phyloP scores from a whole-genome alignment of 35 echinoderm and acorn worm species.

The Ophiothrix spiculata region DNA sequence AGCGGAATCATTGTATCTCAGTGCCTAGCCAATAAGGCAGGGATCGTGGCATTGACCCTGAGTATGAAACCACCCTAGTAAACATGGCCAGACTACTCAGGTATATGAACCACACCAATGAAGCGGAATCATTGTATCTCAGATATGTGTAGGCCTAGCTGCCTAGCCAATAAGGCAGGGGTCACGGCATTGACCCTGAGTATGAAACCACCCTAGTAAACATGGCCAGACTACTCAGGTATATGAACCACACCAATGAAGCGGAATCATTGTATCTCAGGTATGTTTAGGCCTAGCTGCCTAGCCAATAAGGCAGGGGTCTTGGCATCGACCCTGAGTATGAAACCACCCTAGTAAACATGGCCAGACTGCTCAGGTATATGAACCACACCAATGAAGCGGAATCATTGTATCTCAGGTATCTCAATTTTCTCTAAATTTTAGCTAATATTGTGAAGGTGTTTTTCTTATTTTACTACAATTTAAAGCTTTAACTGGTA shows the following conservation, averaged over 20 bases:
- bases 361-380: conserved; percentile 44
- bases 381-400: conserved; percentile 39
- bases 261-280: conserved; percentile 49
- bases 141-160: conserved; percentile 17
- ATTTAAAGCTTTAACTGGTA: too few species aligned
- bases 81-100: conserved; percentile 55
- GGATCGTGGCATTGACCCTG: conserved; percentile 25
- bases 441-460: too few species aligned
- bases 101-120: conserved; percentile 22
- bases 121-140: conserved; percentile 46
- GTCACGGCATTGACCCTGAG: conserved; percentile 21
- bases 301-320: conserved; percentile 45
- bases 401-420: conserved; percentile 50
- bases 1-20: conserved; percentile 43
- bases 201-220: conserved; percentile 38
- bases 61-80: conserved; percentile 22
- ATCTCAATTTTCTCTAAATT: too few species aligned
- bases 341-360: conserved; percentile 39
- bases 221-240: conserved; percentile 44
- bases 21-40: conserved; percentile 44
- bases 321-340: conserved; percentile 20
- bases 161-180: conserved; percentile 41
- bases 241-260: conserved; percentile 30
- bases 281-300: too few species aligned
- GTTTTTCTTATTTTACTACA: too few species aligned